Conservation (phyloP, 2,797 vertebrate genomes). For the Melopsittacus undulatus region DNA sequence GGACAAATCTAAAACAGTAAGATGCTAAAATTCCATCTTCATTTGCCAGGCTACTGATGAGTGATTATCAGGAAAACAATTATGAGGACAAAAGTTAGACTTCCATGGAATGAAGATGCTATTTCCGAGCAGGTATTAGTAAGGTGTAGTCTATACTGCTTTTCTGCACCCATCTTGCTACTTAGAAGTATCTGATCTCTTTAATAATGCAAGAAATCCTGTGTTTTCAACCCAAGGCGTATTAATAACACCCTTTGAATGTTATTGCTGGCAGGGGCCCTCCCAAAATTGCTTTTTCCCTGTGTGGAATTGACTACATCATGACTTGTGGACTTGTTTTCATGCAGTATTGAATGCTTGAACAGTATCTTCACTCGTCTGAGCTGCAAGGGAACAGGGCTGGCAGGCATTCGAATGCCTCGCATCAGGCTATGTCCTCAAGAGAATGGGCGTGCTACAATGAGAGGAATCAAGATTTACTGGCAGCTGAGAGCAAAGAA, state of each 20-base stretch:
- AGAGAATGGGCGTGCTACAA: conserved; percentile 23
- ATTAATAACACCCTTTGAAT: neutral
- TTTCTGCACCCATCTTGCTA: neutral
- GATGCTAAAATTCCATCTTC: neutral
- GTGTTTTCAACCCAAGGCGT: neutral
- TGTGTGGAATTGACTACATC: neutral
- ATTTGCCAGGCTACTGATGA: neutral
- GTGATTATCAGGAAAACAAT: neutral
- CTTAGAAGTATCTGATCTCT: neutral
- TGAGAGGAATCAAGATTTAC: conserved; percentile 27
- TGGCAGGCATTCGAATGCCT: neutral
- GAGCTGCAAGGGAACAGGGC: neutral
- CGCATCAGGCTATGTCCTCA: neutral
- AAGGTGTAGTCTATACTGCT: neutral
- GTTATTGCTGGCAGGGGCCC: neutral
- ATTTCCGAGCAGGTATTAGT: neutral
- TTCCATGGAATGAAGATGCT: neutral
- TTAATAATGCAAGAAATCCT: conserved; percentile 1
- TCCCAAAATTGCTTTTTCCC: neutral
- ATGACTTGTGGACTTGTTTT: conserved; percentile 25
- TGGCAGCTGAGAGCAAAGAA: neutral
- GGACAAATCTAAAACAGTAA: neutral
- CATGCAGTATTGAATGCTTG: conserved; percentile 8
- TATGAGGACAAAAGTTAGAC: neutral
- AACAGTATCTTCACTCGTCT: neutral